phyloP scores from a whole-genome alignment of 35 echinoderm and acorn worm genomes.

The Holothuria glaberrima region DNA sequence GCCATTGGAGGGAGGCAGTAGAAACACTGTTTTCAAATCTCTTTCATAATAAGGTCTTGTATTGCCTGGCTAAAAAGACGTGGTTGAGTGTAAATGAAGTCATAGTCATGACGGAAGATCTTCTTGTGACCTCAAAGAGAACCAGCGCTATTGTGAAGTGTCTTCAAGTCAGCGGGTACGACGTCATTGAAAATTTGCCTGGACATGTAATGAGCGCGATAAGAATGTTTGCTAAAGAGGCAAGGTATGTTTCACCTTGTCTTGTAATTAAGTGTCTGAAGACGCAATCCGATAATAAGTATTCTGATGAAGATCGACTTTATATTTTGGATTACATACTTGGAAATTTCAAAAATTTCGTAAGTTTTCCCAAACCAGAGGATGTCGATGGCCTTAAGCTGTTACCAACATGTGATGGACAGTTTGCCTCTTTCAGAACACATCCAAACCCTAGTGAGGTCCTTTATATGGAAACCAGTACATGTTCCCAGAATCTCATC shows the following conservation, averaged over 20 bases:
- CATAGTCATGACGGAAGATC: neutral
- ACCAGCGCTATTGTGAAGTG: neutral
- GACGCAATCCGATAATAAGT: neutral
- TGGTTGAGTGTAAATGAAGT: constrained; percentile 28
- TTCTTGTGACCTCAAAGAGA: neutral
- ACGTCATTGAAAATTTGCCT: neutral
- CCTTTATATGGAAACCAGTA: neutral
- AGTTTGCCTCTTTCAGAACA: neutral
- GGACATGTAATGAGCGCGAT: neutral
- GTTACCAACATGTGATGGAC: neutral
- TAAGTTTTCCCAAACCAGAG: neutral
- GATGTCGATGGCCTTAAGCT: neutral
- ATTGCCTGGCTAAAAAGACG: neutral
- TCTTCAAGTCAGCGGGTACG: neutral
- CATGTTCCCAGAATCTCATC: neutral
- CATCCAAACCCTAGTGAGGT: neutral
- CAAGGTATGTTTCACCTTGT: neutral
- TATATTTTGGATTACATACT: constrained; percentile 8
- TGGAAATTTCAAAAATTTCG: neutral
- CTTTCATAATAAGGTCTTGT: neutral
- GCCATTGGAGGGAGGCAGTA: constrained; percentile 32
- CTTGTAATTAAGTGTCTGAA: neutral
- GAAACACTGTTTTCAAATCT: neutral
- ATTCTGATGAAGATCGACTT: neutral
- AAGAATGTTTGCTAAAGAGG: neutral